These are phyloP conservation scores for Chymomyza fuscimana DNA, from an alignment of 2,888 invertebrate species.

Conservation along the genomic window DNA sequence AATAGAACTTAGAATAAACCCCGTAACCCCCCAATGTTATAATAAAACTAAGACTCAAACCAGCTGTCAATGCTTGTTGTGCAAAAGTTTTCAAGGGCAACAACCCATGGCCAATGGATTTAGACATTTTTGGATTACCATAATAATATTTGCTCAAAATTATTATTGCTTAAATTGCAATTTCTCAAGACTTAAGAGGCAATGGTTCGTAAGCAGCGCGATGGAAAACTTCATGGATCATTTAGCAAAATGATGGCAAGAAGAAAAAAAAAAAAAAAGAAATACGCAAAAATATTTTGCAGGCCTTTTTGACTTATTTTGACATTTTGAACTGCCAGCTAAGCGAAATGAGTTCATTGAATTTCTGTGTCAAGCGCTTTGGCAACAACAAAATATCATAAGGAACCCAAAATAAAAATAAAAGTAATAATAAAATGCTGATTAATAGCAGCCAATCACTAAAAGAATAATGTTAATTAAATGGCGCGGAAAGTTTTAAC, in stretches of 20 bases:
- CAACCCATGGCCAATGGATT: conserved; percentile 14
- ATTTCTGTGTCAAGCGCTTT: conserved; percentile 64
- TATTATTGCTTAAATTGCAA: conserved; percentile 35
- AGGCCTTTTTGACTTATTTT: background rate
- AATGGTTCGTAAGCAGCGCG: background rate
- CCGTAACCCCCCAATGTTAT: background rate
- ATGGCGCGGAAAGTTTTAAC: conserved; percentile 48
- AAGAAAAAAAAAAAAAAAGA: conserved; percentile 24
- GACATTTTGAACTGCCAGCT: background rate
- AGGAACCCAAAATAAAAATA: background rate
- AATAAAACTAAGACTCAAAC: background rate
- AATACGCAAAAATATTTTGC: background rate
- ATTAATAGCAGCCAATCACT: conserved; percentile 47
- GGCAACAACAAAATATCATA: background rate
- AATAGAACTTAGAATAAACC: background rate
- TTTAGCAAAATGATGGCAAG: conserved; percentile 41
- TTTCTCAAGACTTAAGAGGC: conserved; percentile 18
- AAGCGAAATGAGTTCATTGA: conserved; percentile 59
- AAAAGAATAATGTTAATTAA: conserved; percentile 29
- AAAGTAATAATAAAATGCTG: conserved; percentile 8
- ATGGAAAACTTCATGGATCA: conserved; percentile 52
- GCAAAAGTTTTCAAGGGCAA: conserved; percentile 37
- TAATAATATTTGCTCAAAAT: background rate
- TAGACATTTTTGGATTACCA: conserved; percentile 5
- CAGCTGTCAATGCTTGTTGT: background rate